A percentile compares a stretch with the other conserved stretches of the same genome.
Conservation (phyloP, 2,888 invertebrate species). For the Melanargia galathea region DNA sequence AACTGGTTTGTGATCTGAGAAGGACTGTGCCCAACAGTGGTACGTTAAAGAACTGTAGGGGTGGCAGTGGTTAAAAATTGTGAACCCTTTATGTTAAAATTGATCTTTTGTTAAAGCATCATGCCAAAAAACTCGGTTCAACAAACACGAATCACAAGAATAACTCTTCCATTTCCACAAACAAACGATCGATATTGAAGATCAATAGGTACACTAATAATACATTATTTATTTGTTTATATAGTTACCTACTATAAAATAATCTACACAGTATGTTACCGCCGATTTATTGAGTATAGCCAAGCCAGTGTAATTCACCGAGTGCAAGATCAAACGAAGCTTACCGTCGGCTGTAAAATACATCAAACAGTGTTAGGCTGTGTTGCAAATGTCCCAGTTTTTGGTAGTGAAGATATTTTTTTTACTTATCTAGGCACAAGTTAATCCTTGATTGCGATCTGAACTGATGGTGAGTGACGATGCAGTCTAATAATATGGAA, state of each 20-base stretch:
- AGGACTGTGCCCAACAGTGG: no score
- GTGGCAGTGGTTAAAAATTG: no score
- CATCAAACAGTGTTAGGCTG: slow-evolving; percentile 11
- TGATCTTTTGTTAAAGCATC: no score
- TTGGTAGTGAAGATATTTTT: no score
- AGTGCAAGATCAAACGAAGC: slow-evolving; percentile 9
- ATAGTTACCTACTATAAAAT: no score
- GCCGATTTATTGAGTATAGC: slow-evolving; percentile 10
- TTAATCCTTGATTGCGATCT: no score
- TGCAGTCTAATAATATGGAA: no score
- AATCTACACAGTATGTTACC: background rate
- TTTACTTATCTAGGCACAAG: no score
- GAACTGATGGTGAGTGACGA: no score
- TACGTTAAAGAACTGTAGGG: no score
- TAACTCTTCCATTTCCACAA: slow-evolving; percentile 1
- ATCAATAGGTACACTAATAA: background rate
- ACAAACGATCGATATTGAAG: slow-evolving; percentile 10
- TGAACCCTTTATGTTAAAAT: no score
- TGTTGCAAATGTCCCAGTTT: slow-evolving; percentile 10
- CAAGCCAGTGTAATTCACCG: background rate
- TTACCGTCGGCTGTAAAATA: slow-evolving; percentile 1
- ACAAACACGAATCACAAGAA: background rate
- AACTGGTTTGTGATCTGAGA: no score
- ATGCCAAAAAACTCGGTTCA: background rate
- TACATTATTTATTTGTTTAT: slow-evolving; percentile 1